phyloP scores from a whole-genome alignment of 2,888 invertebrate genomes.

The Drosophila suboccidentalis region DNA sequence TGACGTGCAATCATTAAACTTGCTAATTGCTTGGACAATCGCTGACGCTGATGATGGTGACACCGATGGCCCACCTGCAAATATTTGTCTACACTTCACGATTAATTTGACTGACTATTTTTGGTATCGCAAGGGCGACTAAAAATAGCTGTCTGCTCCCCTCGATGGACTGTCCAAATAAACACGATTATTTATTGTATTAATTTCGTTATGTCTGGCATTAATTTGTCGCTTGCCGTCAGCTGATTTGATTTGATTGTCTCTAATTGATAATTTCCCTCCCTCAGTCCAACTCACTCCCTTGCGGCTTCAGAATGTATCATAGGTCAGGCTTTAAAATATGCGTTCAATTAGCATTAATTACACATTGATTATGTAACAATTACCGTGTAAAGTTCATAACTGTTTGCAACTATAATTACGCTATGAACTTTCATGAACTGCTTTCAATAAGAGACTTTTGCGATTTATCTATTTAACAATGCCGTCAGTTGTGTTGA shows the following conservation, averaged over 20 bases:
- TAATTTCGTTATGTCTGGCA: slow-evolving; percentile 19
- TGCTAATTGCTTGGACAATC: slow-evolving; percentile 58
- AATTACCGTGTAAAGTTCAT: slow-evolving; percentile 52
- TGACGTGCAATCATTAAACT: slow-evolving; percentile 28
- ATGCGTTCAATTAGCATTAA: slow-evolving; percentile 57
- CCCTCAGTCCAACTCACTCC: neutral
- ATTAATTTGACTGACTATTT: slow-evolving; percentile 55
- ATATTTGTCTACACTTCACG: slow-evolving; percentile 31
- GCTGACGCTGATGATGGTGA: slow-evolving; percentile 17
- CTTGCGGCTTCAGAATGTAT: neutral
- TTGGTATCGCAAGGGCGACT: slow-evolving; percentile 29
- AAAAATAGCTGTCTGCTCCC: slow-evolving; percentile 47
- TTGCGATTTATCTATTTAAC: slow-evolving; percentile 2
- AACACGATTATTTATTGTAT: slow-evolving; percentile 11
- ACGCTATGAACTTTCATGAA: slow-evolving; percentile 14
- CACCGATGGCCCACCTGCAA: slow-evolving; percentile 15
- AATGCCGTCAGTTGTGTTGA: slow-evolving; percentile 25
- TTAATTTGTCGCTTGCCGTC: slow-evolving; percentile 15
- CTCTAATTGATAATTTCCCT: slow-evolving; percentile 14
- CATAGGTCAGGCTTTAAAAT: slow-evolving; percentile 12
- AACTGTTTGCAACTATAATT: neutral
- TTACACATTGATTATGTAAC: slow-evolving; percentile 43
- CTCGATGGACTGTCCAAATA: slow-evolving; percentile 10
- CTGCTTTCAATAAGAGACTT: neutral
- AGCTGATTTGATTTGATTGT: neutral